These are phyloP conservation scores for Sebastes steindachneri DNA, from an alignment of 2,797 vertebrate species.

Conservation along the genomic window DNA sequence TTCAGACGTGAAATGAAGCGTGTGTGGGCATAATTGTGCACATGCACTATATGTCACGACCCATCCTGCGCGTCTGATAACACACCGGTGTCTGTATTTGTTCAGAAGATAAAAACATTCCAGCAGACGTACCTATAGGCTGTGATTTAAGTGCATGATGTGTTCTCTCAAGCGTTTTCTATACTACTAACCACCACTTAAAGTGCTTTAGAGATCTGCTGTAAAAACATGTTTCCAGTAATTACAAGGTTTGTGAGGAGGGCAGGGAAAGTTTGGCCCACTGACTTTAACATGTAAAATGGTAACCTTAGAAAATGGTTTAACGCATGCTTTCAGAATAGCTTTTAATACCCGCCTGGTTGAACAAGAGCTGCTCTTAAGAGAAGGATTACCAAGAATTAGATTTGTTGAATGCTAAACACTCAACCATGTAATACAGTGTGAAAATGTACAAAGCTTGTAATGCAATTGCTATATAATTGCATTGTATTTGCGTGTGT, in stretches of 20 bases:
- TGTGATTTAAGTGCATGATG: constrained; percentile 46
- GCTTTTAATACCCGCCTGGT: constrained; percentile 37
- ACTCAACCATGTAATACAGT: background rate
- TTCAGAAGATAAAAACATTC: constrained; percentile 46
- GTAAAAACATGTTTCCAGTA: constrained; percentile 73
- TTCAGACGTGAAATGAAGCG: constrained; percentile 29
- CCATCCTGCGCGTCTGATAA: constrained; percentile 33
- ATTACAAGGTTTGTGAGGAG: constrained; percentile 63
- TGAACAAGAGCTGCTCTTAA: constrained; percentile 14
- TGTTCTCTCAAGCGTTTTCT: constrained; percentile 32
- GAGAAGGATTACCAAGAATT: background rate
- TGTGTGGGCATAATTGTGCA: constrained; percentile 17
- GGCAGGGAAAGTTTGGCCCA: constrained; percentile 65
- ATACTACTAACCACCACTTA: constrained; percentile 64
- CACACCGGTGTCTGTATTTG: constrained; percentile 39
- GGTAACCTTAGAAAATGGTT: constrained; percentile 47
- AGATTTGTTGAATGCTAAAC: background rate
- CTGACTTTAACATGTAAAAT: constrained; percentile 38
- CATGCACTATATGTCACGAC: constrained; percentile 5
- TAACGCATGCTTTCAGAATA: constrained; percentile 38
- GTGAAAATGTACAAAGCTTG: background rate
- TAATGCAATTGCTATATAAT: background rate
- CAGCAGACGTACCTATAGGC: constrained; percentile 44
- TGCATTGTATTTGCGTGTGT: background rate
- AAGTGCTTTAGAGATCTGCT: constrained; percentile 57